These are phyloP conservation scores for Ispidina lecontei DNA, from an alignment of 2,797 vertebrate genomes.

Conservation along the genomic window DNA sequence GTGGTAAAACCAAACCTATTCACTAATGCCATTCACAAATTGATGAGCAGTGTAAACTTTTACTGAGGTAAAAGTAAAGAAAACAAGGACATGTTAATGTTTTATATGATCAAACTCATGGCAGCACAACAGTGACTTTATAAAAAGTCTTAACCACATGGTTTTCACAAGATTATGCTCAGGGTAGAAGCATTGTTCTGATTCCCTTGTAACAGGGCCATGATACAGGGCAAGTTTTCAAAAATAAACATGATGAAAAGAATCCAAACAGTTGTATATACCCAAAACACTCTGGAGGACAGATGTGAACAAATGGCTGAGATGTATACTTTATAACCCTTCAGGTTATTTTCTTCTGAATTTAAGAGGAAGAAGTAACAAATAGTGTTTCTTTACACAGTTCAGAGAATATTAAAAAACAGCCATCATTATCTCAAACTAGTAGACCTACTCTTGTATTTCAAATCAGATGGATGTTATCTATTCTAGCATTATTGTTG, in stretches of 20 bases:
- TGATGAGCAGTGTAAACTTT: neutral
- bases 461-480: neutral
- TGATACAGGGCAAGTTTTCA: neutral
- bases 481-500: neutral
- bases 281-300: neutral
- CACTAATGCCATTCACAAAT: neutral
- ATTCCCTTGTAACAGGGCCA: neutral
- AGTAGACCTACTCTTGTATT: neutral
- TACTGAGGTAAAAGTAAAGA: neutral
- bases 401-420: neutral
- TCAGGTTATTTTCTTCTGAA: neutral
- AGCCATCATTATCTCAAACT: neutral
- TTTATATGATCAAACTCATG: neutral
- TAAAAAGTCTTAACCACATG: neutral
- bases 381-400: neutral
- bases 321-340: neutral
- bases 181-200: neutral
- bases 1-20: neutral
- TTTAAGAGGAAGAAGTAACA: neutral
- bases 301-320: constrained; percentile 17
- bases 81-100: neutral
- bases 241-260: constrained; percentile 29
- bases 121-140: neutral
- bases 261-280: neutral
- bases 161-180: neutral